A percentile compares a stretch with the other conserved stretches of the same genome.
Conservation (phyloP, 2,113 vertebrate genomes). For the human region GRCh38 chr7:37096501-37097000, state of each 20-base stretch:
- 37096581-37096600: rapidly evolving
- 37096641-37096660: slow-evolving; percentile 99
- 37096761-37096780: background rate
- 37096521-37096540: background rate
- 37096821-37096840: no score
- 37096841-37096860: background rate
- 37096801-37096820: background rate
- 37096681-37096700: slow-evolving; percentile 99
- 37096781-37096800: rapidly evolving
- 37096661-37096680: slow-evolving; percentile 98
- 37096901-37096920: background rate
- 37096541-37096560: rapidly evolving
- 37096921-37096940: background rate
- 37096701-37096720: slow-evolving; percentile 99
- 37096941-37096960: background rate
- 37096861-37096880: rapidly evolving
- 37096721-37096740: slow-evolving; percentile 89
- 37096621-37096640: slow-evolving; percentile 98
- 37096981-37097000: background rate
- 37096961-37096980: background rate
- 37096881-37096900: no score
- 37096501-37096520: rapidly evolving
- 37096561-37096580: background rate
- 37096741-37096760: background rate
- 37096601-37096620: slow-evolving; percentile 89